Base-by-base conservation (phyloP, 2,888 invertebrate genomes). In the Ophioninae sp. region DNA sequence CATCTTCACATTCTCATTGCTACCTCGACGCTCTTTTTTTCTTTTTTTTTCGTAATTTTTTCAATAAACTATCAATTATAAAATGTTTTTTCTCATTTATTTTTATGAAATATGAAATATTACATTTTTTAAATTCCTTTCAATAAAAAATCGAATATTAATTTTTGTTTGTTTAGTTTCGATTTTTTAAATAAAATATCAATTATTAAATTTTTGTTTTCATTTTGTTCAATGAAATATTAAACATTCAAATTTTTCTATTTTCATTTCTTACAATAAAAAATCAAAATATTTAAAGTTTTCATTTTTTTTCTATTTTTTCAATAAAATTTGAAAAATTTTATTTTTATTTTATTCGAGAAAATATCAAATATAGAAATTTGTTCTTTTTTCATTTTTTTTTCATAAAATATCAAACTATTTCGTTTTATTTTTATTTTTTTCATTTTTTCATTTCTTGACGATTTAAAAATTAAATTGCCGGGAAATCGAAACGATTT, bases 1-100 rank as follows among this genome's bases (percentile, higher is more conserved):
- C 81, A 59, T 76, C 72, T 79, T 65, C 37, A 39, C 69, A 58
- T 59, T 65, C 41, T 59, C 8, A 1, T 9, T 9, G 59, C 9
- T 6, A 22, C 9, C 0, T 41, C 10, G 23, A 63, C 63, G 30
- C 30, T 1, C 44, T 41, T 72, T 51, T 74, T 73, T 23, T 30
- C 20, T 8, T 6, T 39, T 3, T 37, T 37, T 64, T 64, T 37
- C 9, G 9, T 13, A 30, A 30, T 30, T 30, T 30, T 30, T 30
- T 30, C 30, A 30, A 30, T 30, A 30, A 30, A 30, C 1, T 30
- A 30, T 2, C 30, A 30, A 30, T 30, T 30, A 30, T 30, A 30
- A 30, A 30, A 2, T 2, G 30, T 30, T 3, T 1, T 1, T 30
- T 1, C 3, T 30, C 30, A 30, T 30, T 30, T 30, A 2, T 1